These are phyloP conservation scores for Phoeniculus purpureus DNA, from an alignment of 2,797 vertebrate genomes.

Conservation along the genomic window DNA sequence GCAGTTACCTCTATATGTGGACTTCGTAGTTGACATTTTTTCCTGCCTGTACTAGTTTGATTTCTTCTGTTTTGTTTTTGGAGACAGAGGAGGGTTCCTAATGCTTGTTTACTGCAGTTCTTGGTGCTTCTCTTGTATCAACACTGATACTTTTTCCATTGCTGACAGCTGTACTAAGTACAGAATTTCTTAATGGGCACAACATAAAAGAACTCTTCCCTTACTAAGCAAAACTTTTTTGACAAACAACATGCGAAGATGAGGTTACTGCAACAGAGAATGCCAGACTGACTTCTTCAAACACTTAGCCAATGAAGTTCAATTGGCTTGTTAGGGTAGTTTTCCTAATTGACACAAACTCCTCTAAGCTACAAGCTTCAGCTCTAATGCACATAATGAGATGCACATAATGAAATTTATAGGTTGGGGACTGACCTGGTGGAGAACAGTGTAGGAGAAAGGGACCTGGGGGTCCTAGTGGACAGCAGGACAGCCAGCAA, in stretches of 20 bases:
- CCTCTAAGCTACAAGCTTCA: neutral
- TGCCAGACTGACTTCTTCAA: neutral
- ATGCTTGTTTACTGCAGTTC: neutral
- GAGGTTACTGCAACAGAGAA: neutral
- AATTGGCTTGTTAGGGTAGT: neutral
- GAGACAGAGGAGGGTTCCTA: neutral
- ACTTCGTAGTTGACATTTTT: neutral
- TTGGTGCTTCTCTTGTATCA: neutral
- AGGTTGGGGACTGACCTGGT: too few relatives aligned
- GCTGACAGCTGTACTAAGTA: neutral
- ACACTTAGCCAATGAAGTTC: neutral
- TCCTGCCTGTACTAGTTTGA: neutral
- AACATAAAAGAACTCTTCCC: neutral
- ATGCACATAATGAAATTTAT: too few relatives aligned
- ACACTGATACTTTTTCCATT: neutral
- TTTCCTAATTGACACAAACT: neutral
- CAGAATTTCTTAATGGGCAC: neutral
- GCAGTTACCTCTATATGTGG: neutral
- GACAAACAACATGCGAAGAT: neutral
- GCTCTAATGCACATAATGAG: neutral
- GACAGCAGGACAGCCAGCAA: too few relatives aligned
- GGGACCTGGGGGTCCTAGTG: too few relatives aligned
- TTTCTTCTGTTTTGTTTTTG: neutral
- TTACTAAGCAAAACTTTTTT: neutral
- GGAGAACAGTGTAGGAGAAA: too few relatives aligned